These are phyloP conservation scores for Ceratoteleas bidentatus DNA, from an alignment of 1,140 invertebrate species.

Conservation along the genomic window DNA sequence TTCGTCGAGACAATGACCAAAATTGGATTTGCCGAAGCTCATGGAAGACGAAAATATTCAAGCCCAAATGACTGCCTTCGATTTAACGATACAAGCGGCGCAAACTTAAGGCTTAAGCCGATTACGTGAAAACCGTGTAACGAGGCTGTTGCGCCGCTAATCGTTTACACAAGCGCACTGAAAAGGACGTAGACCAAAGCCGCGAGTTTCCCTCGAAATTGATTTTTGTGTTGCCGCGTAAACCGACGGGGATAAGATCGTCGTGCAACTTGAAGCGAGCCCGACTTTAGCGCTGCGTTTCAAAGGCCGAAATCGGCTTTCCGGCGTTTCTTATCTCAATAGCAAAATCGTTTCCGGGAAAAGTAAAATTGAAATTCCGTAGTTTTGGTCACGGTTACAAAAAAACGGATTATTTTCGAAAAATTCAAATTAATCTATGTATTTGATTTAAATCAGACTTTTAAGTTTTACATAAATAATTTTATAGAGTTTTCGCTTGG, in stretches of 20 bases:
- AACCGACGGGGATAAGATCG: not conserved
- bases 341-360: too few relatives aligned
- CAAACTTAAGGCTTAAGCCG: conserved; percentile 33
- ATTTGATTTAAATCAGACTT: too few relatives aligned
- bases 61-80: conserved; percentile 24
- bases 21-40: too few relatives aligned
- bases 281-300: not conserved
- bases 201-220: conserved; percentile 23
- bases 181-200: conserved; percentile 33
- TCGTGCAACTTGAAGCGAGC: not conserved
- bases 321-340: not conserved
- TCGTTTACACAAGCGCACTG: conserved; percentile 41
- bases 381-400: too few relatives aligned
- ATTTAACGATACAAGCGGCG: conserved; percentile 38
- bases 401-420: too few relatives aligned
- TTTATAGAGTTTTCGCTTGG: too few relatives aligned
- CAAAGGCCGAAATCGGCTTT: not conserved
- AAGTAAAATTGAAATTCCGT: too few relatives aligned
- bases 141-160: conserved; percentile 38
- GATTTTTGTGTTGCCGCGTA: conserved; percentile 27
- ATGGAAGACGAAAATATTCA: not conserved
- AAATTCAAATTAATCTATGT: not conserved
- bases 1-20: not conserved
- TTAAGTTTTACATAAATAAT: too few relatives aligned
- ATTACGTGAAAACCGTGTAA: conserved; percentile 54